Conservation (phyloP, 2,797 vertebrate genomes). For the Hyperoplus lanceolatus region DNA sequence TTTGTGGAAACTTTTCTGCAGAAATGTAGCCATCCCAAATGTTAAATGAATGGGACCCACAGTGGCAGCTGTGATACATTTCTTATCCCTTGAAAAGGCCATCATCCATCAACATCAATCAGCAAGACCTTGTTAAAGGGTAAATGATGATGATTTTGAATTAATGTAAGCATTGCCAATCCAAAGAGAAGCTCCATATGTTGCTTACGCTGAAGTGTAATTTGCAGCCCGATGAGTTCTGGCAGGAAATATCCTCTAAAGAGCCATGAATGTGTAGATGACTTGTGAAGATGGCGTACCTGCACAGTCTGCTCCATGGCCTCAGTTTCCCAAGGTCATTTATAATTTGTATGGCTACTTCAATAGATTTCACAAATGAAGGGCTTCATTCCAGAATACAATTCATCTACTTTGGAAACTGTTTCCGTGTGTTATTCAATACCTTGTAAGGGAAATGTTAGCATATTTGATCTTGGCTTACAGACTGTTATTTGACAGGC, state of each 20-base stretch:
- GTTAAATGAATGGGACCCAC: slow-evolving; percentile 23
- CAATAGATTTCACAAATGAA: slow-evolving; percentile 56
- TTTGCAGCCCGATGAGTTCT: slow-evolving; percentile 38
- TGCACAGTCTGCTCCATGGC: slow-evolving; percentile 44
- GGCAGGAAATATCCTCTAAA: slow-evolving; percentile 65
- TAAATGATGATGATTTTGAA: slow-evolving; percentile 55
- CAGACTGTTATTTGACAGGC: slow-evolving; percentile 24
- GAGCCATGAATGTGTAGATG: slow-evolving; percentile 59
- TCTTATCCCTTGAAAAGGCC: slow-evolving; percentile 53
- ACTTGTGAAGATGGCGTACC: slow-evolving; percentile 61
- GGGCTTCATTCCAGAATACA: slow-evolving; percentile 45
- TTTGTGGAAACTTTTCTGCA: slow-evolving; percentile 33
- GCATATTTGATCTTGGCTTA: slow-evolving; percentile 27
- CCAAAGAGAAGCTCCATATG: slow-evolving; percentile 49
- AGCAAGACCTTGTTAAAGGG: slow-evolving; percentile 48
- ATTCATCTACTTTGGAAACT: slow-evolving; percentile 55
- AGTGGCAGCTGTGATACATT: slow-evolving; percentile 36
- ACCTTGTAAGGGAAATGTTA: slow-evolving; percentile 44
- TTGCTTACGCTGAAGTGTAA: slow-evolving; percentile 42
- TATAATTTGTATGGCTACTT: slow-evolving; percentile 62
- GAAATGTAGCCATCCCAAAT: slow-evolving; percentile 23
- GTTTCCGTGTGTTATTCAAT: slow-evolving; percentile 54
- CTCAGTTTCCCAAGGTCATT: slow-evolving; percentile 51
- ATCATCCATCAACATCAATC: slow-evolving; percentile 59
- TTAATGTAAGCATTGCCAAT: slow-evolving; percentile 30